These are phyloP conservation scores for Peucedramus taeniatus DNA, from an alignment of 2,113 vertebrate genomes.

Conservation along the genomic window DNA sequence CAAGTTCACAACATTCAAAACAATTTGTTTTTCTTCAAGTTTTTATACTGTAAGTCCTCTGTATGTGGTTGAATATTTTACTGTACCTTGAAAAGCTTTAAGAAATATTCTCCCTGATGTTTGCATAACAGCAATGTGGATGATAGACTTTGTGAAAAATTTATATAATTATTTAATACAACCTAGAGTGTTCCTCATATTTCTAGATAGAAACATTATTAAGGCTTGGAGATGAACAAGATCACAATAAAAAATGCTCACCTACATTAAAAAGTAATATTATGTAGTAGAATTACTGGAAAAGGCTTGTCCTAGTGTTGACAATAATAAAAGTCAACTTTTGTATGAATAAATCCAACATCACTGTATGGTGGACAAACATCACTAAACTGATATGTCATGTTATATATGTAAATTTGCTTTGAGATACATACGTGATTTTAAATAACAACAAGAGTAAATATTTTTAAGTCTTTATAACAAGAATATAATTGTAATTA, in stretches of 20 bases:
- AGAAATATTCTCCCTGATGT: not conserved
- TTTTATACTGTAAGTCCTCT: not conserved
- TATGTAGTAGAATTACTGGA: not conserved
- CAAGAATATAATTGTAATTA: not conserved
- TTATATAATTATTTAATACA: not conserved
- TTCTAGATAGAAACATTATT: not conserved
- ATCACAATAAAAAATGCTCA: not conserved
- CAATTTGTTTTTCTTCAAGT: not conserved
- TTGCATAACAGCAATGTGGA: not conserved
- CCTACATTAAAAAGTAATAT: not conserved
- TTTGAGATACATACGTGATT: rapidly evolving
- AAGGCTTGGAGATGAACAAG: not conserved
- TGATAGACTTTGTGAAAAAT: not conserved
- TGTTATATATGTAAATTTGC: not conserved
- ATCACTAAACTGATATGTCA: rapidly evolving
- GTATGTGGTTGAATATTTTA: not conserved
- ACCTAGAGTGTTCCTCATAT: not conserved
- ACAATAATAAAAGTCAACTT: rapidly evolving
- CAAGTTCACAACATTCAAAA: not conserved
- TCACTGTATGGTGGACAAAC: not conserved
- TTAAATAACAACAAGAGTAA: not conserved
- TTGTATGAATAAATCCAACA: not conserved
- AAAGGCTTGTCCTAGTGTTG: not conserved
- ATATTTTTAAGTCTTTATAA: not conserved
- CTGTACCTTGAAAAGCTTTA: not conserved